Base-by-base conservation (phyloP, 2,888 invertebrate species). In the Noctua janthe region DNA sequence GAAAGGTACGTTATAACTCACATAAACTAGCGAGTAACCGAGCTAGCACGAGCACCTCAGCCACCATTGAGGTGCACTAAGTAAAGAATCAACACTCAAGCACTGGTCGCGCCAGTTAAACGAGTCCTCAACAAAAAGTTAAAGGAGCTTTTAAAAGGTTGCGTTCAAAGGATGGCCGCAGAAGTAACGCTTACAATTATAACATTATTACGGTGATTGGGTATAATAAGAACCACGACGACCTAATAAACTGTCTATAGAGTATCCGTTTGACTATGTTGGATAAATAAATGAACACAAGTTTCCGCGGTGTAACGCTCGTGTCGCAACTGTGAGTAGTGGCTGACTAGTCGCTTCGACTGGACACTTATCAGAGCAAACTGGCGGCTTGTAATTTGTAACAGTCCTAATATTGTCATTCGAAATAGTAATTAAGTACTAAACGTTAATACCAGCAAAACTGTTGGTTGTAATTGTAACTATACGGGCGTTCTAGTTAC, bases 1-100 rank as follows among this genome's bases (percentile, higher is more conserved):
- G 94, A 94, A 94, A 94, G 94, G 94, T 91, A 90, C 91, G 89
- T 91, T 93, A 92, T 92, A 93, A 92, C 92, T 93, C 91, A 92
- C 92, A 81, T 84, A 83, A 85, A 84, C 82, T 84, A 84, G 78
- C 39, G 47, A 87, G 47, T 76, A 83, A 86, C 77, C 43, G 71
- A 84, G 39, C 76, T 79, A 83, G 82, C 54, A 51, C 76, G 76
- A 76, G 76, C 78, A 69, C 39, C 80, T 71, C 76, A 62, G 72
- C 77, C 74, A 78, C 78, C 79, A 84, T 82, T 83, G 86, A 88
- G 71, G 78, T 80, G 77, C 89, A 87, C 83, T 86, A 78, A 83
- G 69, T 84, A 75, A 74, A 83, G 77, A 88, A 79, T 82, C 77
- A 84, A 85, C 79, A 81, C 43, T 78, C 70, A 15, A 69, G 49